phyloP scores from a whole-genome alignment of 2,888 invertebrate species.

The Amorpha juglandis region DNA sequence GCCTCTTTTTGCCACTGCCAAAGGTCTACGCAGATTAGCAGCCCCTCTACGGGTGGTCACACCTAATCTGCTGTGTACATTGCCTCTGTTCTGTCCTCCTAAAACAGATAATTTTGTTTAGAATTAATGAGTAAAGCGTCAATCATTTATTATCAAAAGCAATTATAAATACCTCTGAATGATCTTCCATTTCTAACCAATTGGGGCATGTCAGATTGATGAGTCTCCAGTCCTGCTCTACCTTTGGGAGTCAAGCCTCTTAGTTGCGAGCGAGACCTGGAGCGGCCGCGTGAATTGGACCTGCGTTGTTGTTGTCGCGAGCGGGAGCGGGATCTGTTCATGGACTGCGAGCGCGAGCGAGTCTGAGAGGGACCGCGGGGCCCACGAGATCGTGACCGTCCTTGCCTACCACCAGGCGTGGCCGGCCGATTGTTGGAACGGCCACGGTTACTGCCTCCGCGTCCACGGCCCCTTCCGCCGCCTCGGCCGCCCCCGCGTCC shows the following conservation, averaged over 20 bases:
- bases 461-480: conserved; percentile 43
- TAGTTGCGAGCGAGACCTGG: conserved; percentile 67
- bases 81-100: conserved; percentile 64
- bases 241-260: conserved; percentile 72
- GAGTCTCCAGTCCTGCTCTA: conserved; percentile 69
- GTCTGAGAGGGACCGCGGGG: conserved; percentile 54
- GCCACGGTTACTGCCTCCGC: conserved; percentile 49
- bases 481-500: conserved; percentile 38
- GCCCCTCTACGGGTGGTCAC: conserved; percentile 63
- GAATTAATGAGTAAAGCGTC: not conserved
- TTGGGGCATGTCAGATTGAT: conserved; percentile 57
- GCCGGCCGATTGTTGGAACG: conserved; percentile 52
- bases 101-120: conserved; percentile 32
- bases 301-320: conserved; percentile 54
- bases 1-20: conserved; percentile 73
- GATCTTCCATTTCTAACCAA: conserved; percentile 57
- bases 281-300: conserved; percentile 61
- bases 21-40: conserved; percentile 57
- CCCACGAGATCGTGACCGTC: conserved; percentile 55
- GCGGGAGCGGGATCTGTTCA: conserved; percentile 54
- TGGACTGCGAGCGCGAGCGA: conserved; percentile 54
- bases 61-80: conserved; percentile 71
- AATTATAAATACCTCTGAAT: conserved; percentile 46
- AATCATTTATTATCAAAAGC: conserved; percentile 8
- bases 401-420: conserved; percentile 47